Evolutionary conservation across 2,888 invertebrate species (phyloP), one percentile per base, ranked within the genome.

Genomic region (Elmis aenea): DNA sequence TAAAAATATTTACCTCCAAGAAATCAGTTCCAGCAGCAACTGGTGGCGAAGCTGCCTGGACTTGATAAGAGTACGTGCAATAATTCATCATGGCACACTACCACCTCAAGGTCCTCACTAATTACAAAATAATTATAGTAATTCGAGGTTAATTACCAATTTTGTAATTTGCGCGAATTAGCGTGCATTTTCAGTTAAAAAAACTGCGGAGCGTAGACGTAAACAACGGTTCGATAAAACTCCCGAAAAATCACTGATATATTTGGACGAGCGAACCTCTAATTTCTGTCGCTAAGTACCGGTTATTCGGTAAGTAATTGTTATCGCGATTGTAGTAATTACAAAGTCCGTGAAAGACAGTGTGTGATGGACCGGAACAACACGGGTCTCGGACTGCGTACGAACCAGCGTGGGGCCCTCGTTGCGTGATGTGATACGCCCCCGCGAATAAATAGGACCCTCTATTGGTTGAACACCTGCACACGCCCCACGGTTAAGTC

Each of bases 31-130:
- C 64, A 12, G 62, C 54, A 9, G 64, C 66, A 31, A 59, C 58
- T 27, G 58, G 59, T 5, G 48, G 62, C 59, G 48, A 51, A 38
- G 42, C 59, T 55, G 44, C 61, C 57, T 51, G 64, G 64, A 66
- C 58, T 50, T 67, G 67, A 46, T 68, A 67, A 10, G 64, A 53
- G 48, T 66, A 54, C 26, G 66, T 61, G 52, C 66, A 67, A n/a
- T n/a, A n/a, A 48, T 62, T 63, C 67, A 68, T 66, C n/a, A n/a
- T n/a, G 37, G 40, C 42, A n/a, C n/a, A 38, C 38, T 38, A 32
- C 29, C 38, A 32, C 38, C 20, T 28, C 33, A 34, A 25, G 22
- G 22, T 30, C 18, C 26, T 30, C 37, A 26, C 27, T 29, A 38
- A 42, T 28, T 38, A 38, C 33, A 33, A 34, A 38, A 30, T 42